Base-by-base conservation (phyloP, 2,113 vertebrate species). In the Halichoerus grypus region DNA sequence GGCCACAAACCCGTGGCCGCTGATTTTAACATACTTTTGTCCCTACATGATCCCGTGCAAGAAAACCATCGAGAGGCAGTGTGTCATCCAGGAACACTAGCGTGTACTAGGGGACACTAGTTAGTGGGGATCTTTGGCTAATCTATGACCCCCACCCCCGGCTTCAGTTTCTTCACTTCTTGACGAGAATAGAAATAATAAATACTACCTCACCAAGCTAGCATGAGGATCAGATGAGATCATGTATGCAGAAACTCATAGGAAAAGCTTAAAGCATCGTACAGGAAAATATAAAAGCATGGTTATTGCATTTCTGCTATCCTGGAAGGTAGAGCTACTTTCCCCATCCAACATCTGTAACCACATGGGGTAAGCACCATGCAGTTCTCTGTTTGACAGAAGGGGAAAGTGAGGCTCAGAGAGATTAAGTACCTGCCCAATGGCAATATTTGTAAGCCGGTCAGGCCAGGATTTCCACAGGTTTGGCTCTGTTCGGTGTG, bases 91-190 rank as follows among this genome's bases (percentile, higher is more conserved):
- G 51, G 16, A 89, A 19, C 10, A 7, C 11, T n/a, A 42, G 33
- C 4, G 0, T 49, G 19, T 14, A 13, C 21, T 8, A 6, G 31
- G 14, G 13, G 31, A 46, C 39, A 22, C 12, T 22, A 3, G 1
- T 4, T 33, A 4, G 2, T 3, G 4, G 14, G 28, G 4, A 18
- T 4, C 19, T 26, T 39, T 4, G 15, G 21, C 15, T 67, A 19
- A 67, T 61, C 33, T 21, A 1, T 22, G 87, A 22, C 49, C 42
- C 22, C 21, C 10, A 6, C 19, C 2, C 19, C 21, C 22, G 19
- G 28, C 10, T 31, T 49, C 39, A 1, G 19, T 57, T 82, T 87
- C 7, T 53, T 53, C 28, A 59, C 83, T 22, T 84, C 18, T 74
- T 31, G 2, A 89, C 49, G 26, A 28, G 2, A 67, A 49, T 19